Evolutionary conservation across 2,888 invertebrate genomes (phyloP), one percentile per base, ranked within the genome.

Genomic region (Molanna angustata): DNA sequence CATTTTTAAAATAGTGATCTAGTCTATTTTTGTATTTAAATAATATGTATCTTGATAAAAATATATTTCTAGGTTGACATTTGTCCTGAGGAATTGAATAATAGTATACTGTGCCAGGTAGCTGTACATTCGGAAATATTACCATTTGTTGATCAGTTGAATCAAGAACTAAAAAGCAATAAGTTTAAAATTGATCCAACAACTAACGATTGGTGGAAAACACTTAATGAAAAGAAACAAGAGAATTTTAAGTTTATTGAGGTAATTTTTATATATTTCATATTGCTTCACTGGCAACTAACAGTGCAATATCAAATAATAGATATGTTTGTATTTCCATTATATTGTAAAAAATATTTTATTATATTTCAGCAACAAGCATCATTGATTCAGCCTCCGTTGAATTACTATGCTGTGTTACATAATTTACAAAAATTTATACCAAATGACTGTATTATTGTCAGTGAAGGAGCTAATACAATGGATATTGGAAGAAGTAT

Each of bases 401-500:
- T 97, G 20, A 97, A 96, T 73, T 98, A 97, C 72, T 97, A 94
- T 67, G 85, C 94, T 0, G 94, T 93, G 2, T 93, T 95, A 69
- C 85, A 89, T 68, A 83, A 89, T 59, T 82, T 97, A 42, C 87
- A 89, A 64, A 80, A 84, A 40, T 69, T 78, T 49, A 79, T 93
- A 52, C 92, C 93, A 0, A 77, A 81, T 66, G 89, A 97, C 72
- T 85, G 88, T 3, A 83, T 97, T 13, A 92, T 98, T 55, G 90
- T 96, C 20, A 96, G 94, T 66, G 97, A 98, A 73, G 98, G 97
- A 17, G 96, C 97, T 27, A 97, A 97, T 70, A 98, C 97, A 0
- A 98, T 98, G 98, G 97, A 98, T 67, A 97, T 97, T 66, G 96
- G 97, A 0, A 80, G 97, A 40, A 85, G 93, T 0, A 83, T 96